Percentiles rank a stretch among this genome's conserved stretches.
Conservation (phyloP, 2,888 invertebrate species). For the Temnothorax rugatulus region DNA sequence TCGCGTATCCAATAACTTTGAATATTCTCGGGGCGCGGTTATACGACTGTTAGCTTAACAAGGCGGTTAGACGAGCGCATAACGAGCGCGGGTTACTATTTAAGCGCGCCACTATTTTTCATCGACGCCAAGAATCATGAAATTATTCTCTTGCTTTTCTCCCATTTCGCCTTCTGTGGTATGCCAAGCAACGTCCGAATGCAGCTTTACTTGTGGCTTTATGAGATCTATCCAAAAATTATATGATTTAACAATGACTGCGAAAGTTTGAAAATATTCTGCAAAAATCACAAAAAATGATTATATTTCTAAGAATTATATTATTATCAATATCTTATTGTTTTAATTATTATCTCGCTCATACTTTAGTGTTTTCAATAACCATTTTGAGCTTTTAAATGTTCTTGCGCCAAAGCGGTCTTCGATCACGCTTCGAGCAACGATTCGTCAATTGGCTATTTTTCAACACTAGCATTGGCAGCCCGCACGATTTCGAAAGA, state of each 20-base stretch:
- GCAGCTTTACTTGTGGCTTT: neutral
- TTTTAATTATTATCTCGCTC: neutral
- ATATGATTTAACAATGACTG: neutral
- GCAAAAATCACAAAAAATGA: neutral
- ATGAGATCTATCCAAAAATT: neutral
- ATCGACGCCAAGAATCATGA: constrained; percentile 61
- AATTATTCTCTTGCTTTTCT: neutral
- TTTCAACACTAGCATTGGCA: constrained; percentile 84
- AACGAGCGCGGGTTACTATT: constrained; percentile 76
- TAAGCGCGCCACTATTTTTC: constrained; percentile 69
- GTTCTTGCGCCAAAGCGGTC: constrained; percentile 59
- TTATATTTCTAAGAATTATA: neutral
- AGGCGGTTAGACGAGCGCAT: constrained; percentile 76
- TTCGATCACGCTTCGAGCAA: constrained; percentile 48
- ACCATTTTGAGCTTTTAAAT: constrained; percentile 16
- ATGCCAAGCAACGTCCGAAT: neutral
- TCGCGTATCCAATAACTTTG: constrained; percentile 77
- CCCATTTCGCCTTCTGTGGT: neutral
- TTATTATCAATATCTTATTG: neutral
- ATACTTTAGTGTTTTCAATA: neutral
- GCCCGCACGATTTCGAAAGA: constrained; percentile 83
- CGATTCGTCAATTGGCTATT: constrained; percentile 80
- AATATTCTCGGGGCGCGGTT: constrained; percentile 73
- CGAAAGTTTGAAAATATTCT: neutral
- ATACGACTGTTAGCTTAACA: constrained; percentile 77